Evolutionary conservation across 2,113 vertebrate species (phyloP), one percentile per base, ranked within the genome.

Genomic region (Ictalurus punctatus): DNA sequence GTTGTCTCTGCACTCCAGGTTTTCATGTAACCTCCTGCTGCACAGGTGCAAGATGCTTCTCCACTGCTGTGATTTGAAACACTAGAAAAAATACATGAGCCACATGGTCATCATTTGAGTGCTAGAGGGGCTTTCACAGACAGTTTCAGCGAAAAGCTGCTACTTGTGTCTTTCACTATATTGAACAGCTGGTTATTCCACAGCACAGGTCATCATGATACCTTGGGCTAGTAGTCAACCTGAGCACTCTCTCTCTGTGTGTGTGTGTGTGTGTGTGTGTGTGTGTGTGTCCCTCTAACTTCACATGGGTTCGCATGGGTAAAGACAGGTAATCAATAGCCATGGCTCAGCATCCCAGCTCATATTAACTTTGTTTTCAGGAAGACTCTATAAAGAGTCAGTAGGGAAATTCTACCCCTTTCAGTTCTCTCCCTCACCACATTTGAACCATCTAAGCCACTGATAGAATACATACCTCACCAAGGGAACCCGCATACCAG

Each of bases 291-390:
- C 85, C 48, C 25, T 83, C 40, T 84, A 16, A 86, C 37, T 63
- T 90, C 90, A 83, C 69, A 61, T 71, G n/a, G n/a, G 73, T 88
- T 87, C 90, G 94, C 95, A 94, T 93, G 91, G 89, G 91, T 86
- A 63, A 84, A 92, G 95, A 94, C 93, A 94, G 91, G 78, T 94
- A 95, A 96, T 96, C 95, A 89, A 96, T 96, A 94, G 84, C 90
- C 44, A 58, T 80, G 88, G 92, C 93, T 91, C 67, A 52, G 93
- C 88, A 74, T 93, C 89, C 91, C 89, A 93, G 92, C 90, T 92
- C 91, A 90, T 95, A 96, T 96, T 95, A 95, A 95, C 94, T 95
- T 94, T 93, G 93, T 94, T 95, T 96, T 93, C 93, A 92, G 93
- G 92, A 95, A 95, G 94, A 95, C 94, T 95, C 91, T 92, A 94